Evolutionary conservation across 2,113 vertebrate species (phyloP).

Genomic region (Hipposideros armiger): DNA sequence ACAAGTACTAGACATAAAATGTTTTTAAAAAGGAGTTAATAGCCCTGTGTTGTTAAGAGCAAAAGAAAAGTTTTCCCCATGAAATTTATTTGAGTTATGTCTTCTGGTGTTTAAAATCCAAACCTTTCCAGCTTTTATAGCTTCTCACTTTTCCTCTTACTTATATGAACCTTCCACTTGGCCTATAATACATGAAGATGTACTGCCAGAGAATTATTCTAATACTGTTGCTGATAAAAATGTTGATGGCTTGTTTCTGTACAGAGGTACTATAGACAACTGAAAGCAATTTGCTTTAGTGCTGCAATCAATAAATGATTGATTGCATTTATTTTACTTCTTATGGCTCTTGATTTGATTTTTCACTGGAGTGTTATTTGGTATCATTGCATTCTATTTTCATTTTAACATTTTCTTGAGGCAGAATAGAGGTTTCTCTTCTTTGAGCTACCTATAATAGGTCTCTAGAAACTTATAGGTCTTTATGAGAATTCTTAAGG

Average conservation of each 20-base stretch:
- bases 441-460: not conserved
- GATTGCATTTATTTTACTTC: slow-evolving; percentile 68
- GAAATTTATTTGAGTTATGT: slow-evolving; percentile 7
- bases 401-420: slow-evolving; percentile 65
- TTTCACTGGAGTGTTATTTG: slow-evolving; percentile 49
- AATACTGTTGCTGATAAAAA: slow-evolving; percentile 32
- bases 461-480: slow-evolving; percentile 32
- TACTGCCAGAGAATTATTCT: not conserved
- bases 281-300: slow-evolving; percentile 58
- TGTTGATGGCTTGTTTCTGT: slow-evolving; percentile 42
- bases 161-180: not conserved
- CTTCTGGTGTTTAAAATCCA: not conserved
- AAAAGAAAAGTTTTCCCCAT: not conserved
- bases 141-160: not conserved
- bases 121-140: not conserved
- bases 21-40: not conserved
- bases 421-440: slow-evolving; percentile 24
- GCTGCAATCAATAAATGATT: slow-evolving; percentile 50
- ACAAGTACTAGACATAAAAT: slow-evolving; percentile 24
- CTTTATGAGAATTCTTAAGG: slow-evolving; percentile 44
- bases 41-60: not conserved
- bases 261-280: not conserved
- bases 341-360: slow-evolving; percentile 61
- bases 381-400: slow-evolving; percentile 56
- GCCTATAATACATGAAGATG: not conserved